Base-by-base conservation (phyloP, 2,888 invertebrate genomes). In the Zele albiditarsus region DNA sequence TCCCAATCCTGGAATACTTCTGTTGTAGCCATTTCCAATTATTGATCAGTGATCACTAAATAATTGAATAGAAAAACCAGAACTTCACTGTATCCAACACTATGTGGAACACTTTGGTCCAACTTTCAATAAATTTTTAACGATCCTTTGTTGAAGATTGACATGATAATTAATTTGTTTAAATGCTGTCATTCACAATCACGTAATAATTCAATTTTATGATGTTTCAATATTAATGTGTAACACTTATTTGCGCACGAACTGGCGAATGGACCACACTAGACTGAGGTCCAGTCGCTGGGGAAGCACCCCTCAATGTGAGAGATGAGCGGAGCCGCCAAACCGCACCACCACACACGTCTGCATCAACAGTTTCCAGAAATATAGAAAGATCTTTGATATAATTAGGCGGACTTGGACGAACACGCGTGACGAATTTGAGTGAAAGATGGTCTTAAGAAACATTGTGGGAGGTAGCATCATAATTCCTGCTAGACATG, bases 1-100 rank as follows among this genome's bases (percentile, higher is more conserved):
- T 89, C 89, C 89, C 88, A 89, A 70, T 89, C 89, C 82, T 89
- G 89, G 77, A 88, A 89, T 25, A 89, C 85, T 73, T 89, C 87
- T 58, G 89, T 89, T 27, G 89, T 88, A 78, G 87, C 87, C 89
- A 89, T 89, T 71, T 76, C 82, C 78, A 27, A n/a, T 12, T 66
- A 20, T 49, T 49, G 28, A 33, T 33, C 60, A 31, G 5, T 58
- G 42, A 71, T 42, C n/a, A 38, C 12, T 10, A 3, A 33, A 38
- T 23, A 12, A 6, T 14, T 2, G 2, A 8, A 60, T n/a, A n/a
- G 6, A 63, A 38, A 6, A 23, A 63, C 28, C 28, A n/a, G 33
- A 31, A 63, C 63, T 63, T 63, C 33, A 63, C 63, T 38, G 63
- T 63, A 31, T 60, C 14, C 28, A 5, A 53, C 53, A 53, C 53